Conservation (phyloP, 2,113 vertebrate genomes). For the Leucopsar rothschildi region DNA sequence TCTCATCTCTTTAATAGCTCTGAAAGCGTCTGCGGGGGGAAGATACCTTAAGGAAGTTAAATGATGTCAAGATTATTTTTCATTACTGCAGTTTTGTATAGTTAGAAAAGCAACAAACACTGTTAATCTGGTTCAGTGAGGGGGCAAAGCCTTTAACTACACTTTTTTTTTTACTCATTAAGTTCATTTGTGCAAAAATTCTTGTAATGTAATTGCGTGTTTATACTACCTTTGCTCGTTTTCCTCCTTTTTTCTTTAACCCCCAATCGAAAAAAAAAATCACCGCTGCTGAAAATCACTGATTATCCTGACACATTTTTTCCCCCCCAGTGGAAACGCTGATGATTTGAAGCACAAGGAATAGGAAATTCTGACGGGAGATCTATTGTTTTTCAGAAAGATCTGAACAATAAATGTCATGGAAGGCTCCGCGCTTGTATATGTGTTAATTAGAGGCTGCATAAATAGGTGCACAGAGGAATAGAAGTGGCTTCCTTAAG, state of each 20-base stretch:
- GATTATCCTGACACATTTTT: conserved; percentile 13
- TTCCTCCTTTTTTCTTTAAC: neutral
- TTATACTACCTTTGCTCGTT: conserved; percentile 25
- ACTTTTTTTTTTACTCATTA: conserved; percentile 27
- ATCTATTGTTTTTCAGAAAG: conserved; percentile 17
- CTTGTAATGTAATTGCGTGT: neutral
- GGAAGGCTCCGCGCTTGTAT: neutral
- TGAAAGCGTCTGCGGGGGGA: conserved; percentile 17
- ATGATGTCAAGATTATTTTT: conserved; percentile 62
- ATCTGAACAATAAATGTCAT: conserved; percentile 13
- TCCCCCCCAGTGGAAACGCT: neutral
- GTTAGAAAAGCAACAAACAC: conserved; percentile 59
- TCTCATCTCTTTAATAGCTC: conserved; percentile 49
- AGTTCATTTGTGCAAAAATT: conserved; percentile 29
- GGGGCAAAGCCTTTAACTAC: conserved; percentile 52
- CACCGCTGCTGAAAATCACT: conserved; percentile 7
- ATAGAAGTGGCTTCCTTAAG: neutral
- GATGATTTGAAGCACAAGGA: neutral
- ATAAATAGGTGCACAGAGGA: neutral
- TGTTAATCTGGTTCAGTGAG: conserved; percentile 64
- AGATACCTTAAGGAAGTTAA: conserved; percentile 56
- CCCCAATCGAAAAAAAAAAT: neutral
- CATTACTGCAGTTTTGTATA: conserved; percentile 41
- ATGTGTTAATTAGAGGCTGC: conserved; percentile 23
- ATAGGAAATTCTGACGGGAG: conserved; percentile 41